A percentile compares a stretch with the other conserved stretches of the same genome.
Evolutionary conservation across 2,888 invertebrate species (phyloP).

Genomic region (Oxyteleia sp.): DNA sequence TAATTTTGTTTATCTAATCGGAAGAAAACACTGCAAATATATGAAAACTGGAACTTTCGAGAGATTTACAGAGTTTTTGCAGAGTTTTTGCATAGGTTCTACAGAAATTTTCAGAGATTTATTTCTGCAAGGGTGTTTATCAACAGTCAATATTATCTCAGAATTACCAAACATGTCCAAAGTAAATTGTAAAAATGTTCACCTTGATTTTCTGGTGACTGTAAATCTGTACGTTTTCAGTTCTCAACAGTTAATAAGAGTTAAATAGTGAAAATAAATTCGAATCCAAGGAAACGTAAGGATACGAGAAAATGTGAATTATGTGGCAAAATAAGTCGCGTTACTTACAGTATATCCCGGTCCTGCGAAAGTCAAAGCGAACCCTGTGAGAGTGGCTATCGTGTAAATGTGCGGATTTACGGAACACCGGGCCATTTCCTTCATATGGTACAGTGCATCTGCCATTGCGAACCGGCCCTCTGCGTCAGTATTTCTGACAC

Average conservation of each 20-base stretch:
- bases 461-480: slow-evolving; percentile 97
- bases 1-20: too few species aligned
- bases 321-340: slow-evolving; percentile 63
- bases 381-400: slow-evolving; percentile 96
- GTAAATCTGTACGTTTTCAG: slow-evolving; percentile 15
- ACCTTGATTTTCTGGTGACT: not conserved
- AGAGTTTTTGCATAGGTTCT: too few species aligned
- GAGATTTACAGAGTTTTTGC: too few species aligned
- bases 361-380: slow-evolving; percentile 92
- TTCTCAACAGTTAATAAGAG: slow-evolving; percentile 35
- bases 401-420: slow-evolving; percentile 95
- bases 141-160: too few species aligned
- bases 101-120: too few species aligned
- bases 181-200: too few species aligned
- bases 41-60: too few species aligned
- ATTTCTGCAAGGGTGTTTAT: too few species aligned
- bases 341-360: slow-evolving; percentile 91
- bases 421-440: slow-evolving; percentile 91
- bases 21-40: too few species aligned
- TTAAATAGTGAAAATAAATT: slow-evolving; percentile 48
- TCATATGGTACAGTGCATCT: slow-evolving; percentile 94
- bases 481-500: slow-evolving; percentile 98
- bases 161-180: too few species aligned
- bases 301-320: slow-evolving; percentile 34
- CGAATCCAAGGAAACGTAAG: slow-evolving; percentile 38